Evolutionary conservation across 2,797 vertebrate species (phyloP), one percentile per base, ranked within the genome.

Genomic region (Decapterus maruadsi): DNA sequence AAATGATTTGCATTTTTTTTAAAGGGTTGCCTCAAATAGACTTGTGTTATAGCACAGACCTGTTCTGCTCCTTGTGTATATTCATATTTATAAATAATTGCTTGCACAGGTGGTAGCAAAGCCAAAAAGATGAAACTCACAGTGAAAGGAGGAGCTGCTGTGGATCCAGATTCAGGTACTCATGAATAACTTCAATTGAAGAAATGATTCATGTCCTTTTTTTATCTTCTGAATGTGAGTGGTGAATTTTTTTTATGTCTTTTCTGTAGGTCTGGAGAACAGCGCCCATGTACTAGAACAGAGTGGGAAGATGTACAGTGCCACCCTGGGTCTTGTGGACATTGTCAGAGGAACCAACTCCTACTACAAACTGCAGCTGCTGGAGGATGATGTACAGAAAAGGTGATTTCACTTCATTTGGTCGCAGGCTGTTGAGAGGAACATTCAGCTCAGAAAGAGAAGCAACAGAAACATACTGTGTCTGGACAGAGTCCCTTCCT

Each of bases 61-160:
- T 1, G 3, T 17, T 48, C 0, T 55, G 6, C 3, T 61, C 0
- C 17, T 42, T 36, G 1, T 2, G 26, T 26, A 26, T 26, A 26
- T 26, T 2, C 4, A 7, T 48, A 8, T 54, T 14, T 48, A 1
- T 20, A n/a, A 48, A 43, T 45, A 29, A 17, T 4, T 63, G 4
- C 56, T 51, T 63, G 22, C 43, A 0, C 89, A 99, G 98, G 96
- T 83, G 84, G 95, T 42, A 96, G 96, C 93, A 99, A 99, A 88
- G 90, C 96, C 67, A 99, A 99, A 93, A 99, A 97, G 89, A 97
- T 99, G 97, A 99, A 99, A 68, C 90, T 99, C 66, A 99, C 97
- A 0, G 97, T 99, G 34, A 99, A 99, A 94, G 98, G 98, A 81
- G 98, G 98, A 84, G 98, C 98, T 19, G 98, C 98, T 16, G 97